Evolutionary conservation across 2,113 vertebrate genomes (phyloP), one percentile per base, ranked within the genome.

Genomic region (human): DNA sequence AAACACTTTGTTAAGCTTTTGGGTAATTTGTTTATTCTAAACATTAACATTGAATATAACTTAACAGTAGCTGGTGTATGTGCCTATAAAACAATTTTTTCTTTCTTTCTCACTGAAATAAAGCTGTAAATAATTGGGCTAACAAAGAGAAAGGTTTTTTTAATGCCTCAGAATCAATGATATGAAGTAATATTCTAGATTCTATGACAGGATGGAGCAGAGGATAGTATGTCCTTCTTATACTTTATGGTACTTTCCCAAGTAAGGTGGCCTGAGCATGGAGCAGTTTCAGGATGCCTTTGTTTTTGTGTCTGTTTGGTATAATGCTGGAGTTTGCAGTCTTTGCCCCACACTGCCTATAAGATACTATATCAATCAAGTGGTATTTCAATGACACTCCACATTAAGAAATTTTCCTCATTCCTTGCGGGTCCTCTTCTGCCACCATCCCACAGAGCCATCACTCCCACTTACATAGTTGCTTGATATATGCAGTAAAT

Each of bases 401-500:
- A 40, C 32, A 10, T 70, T 50, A 73, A 80, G 70, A 75, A 73
- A 61, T 6, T 85, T 61, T 93, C 81, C 40, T 86, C 23, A 57
- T 79, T 83, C 30, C 10, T 52, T 93, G 45, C 40, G 80, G 59
- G 40, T 35, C 27, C 18, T 76, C 30, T 90, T 72, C 82, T 80
- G 38, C 75, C 45, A 83, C 52, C 25, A 76, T 30, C 32, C 64
- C 8, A 89, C 13, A 45, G 50, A 95, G 11, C 7, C 59, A 79
- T 75, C 73, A 25, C 11, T 18, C 2, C 6, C 14, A 8, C 80
- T 94, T 59, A 40, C 10, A 50, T 12, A 48, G 4, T 86, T 92
- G 30, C 66, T 96, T 97, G 90, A 91, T 95, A 96, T 18, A 96
- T 98, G 81, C 89, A 93, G 73, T 93, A 94, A 93, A 90, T 97